Evolutionary conservation across 2,888 invertebrate species (phyloP).

Genomic region (Acleris laterana): DNA sequence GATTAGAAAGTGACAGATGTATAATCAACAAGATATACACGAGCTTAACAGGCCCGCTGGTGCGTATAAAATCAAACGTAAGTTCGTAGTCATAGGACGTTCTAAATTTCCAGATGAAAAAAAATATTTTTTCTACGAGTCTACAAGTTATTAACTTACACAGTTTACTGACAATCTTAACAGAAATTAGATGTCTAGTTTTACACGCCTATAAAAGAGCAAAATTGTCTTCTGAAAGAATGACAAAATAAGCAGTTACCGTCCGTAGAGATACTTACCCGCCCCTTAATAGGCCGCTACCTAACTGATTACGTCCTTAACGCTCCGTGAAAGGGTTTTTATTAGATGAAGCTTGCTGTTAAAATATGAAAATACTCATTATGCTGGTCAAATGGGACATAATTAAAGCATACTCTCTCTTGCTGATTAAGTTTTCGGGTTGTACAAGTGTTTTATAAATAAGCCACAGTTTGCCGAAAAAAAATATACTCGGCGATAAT

Average conservation of each 20-base stretch:
- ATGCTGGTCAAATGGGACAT: conserved; percentile 26
- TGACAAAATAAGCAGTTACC: background rate
- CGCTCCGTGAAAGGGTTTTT: conserved; percentile 18
- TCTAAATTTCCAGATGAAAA: too few species aligned
- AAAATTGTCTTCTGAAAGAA: background rate
- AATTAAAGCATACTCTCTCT: conserved; percentile 22
- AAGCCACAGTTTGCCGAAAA: background rate
- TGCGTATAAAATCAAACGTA: too few species aligned
- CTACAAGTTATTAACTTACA: too few species aligned
- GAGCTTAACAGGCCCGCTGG: too few species aligned
- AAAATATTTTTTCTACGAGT: too few species aligned
- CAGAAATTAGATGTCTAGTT: too few species aligned
- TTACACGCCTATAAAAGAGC: too few species aligned
- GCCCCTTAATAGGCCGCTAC: conserved; percentile 11
- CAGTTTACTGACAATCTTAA: too few species aligned
- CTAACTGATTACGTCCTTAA: conserved; percentile 18
- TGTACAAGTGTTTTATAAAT: background rate
- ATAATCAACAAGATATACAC: too few species aligned
- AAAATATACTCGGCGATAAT: background rate
- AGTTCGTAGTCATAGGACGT: too few species aligned
- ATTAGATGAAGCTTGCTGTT: conserved; percentile 28
- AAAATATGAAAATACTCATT: conserved; percentile 34
- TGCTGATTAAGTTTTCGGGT: conserved; percentile 9
- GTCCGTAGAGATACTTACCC: conserved; percentile 1
- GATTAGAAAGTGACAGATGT: too few species aligned